Percentiles rank a stretch among this genome's conserved stretches.
Evolutionary conservation across 2,888 invertebrate genomes (phyloP).

Genomic region (Flexamia atlantica): DNA sequence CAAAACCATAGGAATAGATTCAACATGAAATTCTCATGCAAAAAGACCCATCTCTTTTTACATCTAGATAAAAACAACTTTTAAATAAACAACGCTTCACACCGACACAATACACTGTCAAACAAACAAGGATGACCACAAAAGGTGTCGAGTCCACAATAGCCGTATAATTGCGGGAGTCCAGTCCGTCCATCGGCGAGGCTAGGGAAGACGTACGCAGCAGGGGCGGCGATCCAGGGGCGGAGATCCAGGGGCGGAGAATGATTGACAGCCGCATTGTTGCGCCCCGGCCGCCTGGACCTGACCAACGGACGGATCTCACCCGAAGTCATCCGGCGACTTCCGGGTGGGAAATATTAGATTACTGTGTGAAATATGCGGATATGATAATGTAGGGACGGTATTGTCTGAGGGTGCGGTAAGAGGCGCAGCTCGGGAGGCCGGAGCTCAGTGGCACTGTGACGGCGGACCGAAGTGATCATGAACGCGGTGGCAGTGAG

Average conservation of each 20-base stretch:
- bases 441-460: background rate
- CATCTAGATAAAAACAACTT: no score
- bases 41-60: no score
- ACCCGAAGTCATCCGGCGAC: conserved; percentile 48
- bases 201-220: background rate
- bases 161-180: conserved; percentile 22
- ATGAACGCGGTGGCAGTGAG: conserved; percentile 27
- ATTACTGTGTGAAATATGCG: conserved; percentile 50
- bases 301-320: conserved; percentile 47
- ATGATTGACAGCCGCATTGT: conserved; percentile 49
- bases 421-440: background rate
- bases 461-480: background rate
- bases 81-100: background rate
- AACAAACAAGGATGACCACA: conserved; percentile 35
- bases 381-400: conserved; percentile 32
- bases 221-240: no score
- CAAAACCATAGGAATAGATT: no score
- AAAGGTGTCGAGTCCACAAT: conserved; percentile 30
- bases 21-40: no score
- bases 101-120: conserved; percentile 21
- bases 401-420: background rate
- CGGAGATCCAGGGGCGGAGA: background rate
- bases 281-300: background rate
- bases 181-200: background rate
- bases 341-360: conserved; percentile 58